These are phyloP conservation scores for Caenorhabditis brenneri DNA, from an alignment of 1,140 invertebrate genomes.

Conservation along the genomic window DNA sequence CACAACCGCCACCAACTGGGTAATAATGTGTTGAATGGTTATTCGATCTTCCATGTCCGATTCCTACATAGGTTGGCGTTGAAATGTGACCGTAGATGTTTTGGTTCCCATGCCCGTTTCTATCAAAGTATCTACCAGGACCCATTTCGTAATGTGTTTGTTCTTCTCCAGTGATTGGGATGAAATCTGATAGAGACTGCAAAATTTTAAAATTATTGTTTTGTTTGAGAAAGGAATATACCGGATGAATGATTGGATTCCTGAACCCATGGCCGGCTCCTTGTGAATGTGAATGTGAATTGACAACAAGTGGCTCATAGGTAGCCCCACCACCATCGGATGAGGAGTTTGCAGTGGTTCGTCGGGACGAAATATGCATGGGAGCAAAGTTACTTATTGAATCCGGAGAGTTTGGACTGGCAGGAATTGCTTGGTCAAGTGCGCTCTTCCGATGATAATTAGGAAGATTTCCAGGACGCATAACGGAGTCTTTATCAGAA, in stretches of 20 bases:
- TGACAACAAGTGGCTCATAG: neutral
- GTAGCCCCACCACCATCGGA: too few species aligned
- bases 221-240: too few species aligned
- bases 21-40: neutral
- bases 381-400: neutral
- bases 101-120: neutral
- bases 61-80: neutral
- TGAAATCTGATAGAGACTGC: neutral
- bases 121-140: neutral
- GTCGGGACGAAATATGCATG: neutral
- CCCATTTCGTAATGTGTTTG: slow-evolving; percentile 14
- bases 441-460: slow-evolving; percentile 15
- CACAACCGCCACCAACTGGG: slow-evolving; percentile 2
- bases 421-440: neutral
- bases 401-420: slow-evolving; percentile 31
- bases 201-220: too few species aligned
- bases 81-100: neutral
- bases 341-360: slow-evolving; percentile 12
- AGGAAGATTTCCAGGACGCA: slow-evolving; percentile 27
- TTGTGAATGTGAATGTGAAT: neutral
- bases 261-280: neutral
- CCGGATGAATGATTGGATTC: neutral
- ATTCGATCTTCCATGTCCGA: too few species aligned
- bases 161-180: neutral
- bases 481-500: neutral